phyloP scores from a whole-genome alignment of 1,140 invertebrate genomes.

The Drosophila parabipectinata region DNA sequence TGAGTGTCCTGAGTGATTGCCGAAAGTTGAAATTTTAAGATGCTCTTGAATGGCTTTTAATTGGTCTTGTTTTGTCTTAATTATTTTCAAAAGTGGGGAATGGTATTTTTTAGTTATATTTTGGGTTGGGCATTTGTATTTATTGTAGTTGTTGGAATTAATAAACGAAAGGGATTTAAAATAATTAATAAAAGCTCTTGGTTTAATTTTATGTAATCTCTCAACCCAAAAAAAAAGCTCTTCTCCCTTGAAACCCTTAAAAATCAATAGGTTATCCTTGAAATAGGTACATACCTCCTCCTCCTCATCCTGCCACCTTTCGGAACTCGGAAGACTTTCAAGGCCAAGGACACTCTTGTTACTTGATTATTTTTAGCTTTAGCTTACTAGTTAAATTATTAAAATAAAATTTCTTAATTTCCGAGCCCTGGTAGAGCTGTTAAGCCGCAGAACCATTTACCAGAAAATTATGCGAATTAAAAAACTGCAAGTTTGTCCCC shows the following conservation, averaged over 20 bases:
- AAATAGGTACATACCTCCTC: not conserved
- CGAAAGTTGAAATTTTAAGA: not conserved
- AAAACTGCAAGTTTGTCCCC: conserved; percentile 5
- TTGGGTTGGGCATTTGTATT: not conserved
- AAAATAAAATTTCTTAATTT: too few relatives aligned
- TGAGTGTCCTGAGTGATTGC: conserved; percentile 12
- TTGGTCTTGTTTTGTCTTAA: conserved; percentile 3
- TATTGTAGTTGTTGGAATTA: not conserved
- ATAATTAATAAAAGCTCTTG: too few relatives aligned
- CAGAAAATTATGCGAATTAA: not conserved
- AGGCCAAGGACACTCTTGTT: not conserved
- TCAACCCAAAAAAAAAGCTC: not conserved
- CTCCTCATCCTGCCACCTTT: conserved; percentile 5
- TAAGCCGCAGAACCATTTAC: too few relatives aligned
- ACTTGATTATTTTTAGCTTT: too few relatives aligned
- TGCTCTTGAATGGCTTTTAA: conserved; percentile 8
- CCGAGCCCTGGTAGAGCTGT: too few relatives aligned
- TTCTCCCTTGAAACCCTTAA: not conserved
- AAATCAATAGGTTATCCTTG: conserved; percentile 13
- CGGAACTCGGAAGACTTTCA: conserved; percentile 5
- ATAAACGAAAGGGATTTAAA: not conserved
- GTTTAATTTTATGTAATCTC: not conserved
- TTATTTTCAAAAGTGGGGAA: not conserved
- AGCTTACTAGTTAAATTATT: too few relatives aligned
- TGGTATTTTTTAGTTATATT: not conserved